phyloP scores from a whole-genome alignment of 2,113 vertebrate genomes.

The Candoia aspera region DNA sequence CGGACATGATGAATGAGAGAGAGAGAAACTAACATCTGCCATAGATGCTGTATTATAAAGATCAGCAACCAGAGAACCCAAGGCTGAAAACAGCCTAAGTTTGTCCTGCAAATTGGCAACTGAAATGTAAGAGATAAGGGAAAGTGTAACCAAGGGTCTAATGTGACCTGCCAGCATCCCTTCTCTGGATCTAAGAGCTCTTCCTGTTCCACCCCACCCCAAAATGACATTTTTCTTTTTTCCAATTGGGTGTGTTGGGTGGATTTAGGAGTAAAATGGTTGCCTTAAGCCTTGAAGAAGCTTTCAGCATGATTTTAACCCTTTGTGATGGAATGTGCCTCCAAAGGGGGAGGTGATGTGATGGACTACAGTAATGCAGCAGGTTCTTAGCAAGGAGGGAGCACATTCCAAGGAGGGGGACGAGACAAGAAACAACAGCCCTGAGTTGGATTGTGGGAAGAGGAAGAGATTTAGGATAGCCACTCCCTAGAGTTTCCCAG shows the following conservation, averaged over 20 bases:
- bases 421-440: too few relatives aligned
- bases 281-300: neutral
- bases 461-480: too few relatives aligned
- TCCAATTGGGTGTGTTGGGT: neutral
- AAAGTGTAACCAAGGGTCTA: neutral
- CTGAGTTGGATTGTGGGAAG: too few relatives aligned
- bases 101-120: neutral
- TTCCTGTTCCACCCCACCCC: neutral
- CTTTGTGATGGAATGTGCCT: too few relatives aligned
- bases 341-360: too few relatives aligned
- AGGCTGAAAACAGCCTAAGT: neutral
- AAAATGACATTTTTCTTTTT: neutral
- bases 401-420: too few relatives aligned
- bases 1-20: too few relatives aligned
- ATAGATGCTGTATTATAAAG: neutral
- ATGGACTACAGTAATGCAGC: too few relatives aligned
- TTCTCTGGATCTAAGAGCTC: neutral
- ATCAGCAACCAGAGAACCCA: neutral
- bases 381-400: too few relatives aligned
- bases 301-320: neutral
- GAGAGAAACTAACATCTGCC: too few relatives aligned
- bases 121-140: neutral
- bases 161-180: neutral
- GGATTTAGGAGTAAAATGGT: neutral
- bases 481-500: too few relatives aligned